Evolutionary conservation across 1,140 invertebrate species (phyloP).

Genomic region (Trissolcus basalis): DNA sequence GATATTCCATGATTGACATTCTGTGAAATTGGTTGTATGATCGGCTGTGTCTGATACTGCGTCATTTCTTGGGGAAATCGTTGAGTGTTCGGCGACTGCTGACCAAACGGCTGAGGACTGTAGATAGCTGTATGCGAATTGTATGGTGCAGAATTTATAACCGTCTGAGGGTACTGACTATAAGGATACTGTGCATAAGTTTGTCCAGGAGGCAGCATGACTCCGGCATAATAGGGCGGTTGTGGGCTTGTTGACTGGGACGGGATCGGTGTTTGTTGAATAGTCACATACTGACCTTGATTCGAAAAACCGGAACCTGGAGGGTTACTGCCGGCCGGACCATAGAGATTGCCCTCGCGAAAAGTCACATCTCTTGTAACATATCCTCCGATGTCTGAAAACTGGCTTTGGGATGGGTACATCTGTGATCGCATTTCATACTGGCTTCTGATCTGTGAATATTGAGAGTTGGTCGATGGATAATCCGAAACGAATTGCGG

Average conservation of each 20-base stretch:
- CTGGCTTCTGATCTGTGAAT: constrained; percentile 69
- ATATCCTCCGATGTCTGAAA: constrained; percentile 67
- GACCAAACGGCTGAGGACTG: constrained; percentile 64
- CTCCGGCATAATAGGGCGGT: constrained; percentile 66
- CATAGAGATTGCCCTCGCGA: constrained; percentile 66
- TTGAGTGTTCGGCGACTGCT: constrained; percentile 71
- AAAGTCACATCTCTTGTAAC: constrained; percentile 69
- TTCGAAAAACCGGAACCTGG: constrained; percentile 65
- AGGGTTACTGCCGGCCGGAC: constrained; percentile 51
- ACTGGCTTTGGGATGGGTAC: constrained; percentile 65
- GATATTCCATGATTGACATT: constrained; percentile 63
- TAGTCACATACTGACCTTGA: constrained; percentile 69
- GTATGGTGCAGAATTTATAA: constrained; percentile 69
- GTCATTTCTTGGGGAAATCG: constrained; percentile 71
- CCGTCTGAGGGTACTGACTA: constrained; percentile 70
- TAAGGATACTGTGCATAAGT: constrained; percentile 70
- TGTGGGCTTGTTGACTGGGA: constrained; percentile 69
- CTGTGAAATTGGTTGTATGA: constrained; percentile 73
- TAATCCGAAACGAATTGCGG: constrained; percentile 69
- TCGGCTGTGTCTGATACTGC: constrained; percentile 71
- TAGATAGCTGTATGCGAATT: constrained; percentile 67
- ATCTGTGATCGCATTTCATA: constrained; percentile 69
- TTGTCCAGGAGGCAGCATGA: constrained; percentile 64
- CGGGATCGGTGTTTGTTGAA: constrained; percentile 65
- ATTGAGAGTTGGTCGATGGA: constrained; percentile 65